Evolutionary conservation across 2,113 vertebrate species (phyloP).

Genomic region (Picathartes gymnocephalus): DNA sequence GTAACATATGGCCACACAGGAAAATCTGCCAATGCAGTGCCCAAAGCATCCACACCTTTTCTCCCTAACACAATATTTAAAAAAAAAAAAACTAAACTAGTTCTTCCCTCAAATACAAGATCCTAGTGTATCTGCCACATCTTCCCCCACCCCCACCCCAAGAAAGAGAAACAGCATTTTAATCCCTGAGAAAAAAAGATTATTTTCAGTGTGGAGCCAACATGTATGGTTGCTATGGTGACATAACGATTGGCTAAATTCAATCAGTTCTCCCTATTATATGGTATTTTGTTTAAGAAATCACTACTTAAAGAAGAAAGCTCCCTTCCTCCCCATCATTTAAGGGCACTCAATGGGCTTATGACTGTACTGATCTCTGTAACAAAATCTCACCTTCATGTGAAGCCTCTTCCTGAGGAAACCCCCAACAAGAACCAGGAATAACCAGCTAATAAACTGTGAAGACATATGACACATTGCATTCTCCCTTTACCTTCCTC

Average conservation of each 20-base stretch:
- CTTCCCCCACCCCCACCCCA: not conserved
- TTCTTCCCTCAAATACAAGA: not conserved
- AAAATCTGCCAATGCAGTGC: not conserved
- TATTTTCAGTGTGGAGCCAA: not conserved
- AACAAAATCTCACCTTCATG: not conserved
- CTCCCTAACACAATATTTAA: not conserved
- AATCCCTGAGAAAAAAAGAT: not conserved
- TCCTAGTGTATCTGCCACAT: not conserved
- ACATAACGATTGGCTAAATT: slow-evolving; percentile 26
- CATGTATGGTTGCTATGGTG: slow-evolving; percentile 51
- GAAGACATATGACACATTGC: not conserved
- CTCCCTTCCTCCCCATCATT: not conserved
- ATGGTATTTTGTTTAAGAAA: slow-evolving; percentile 35
- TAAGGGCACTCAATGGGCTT: not conserved
- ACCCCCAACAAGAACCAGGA: not conserved
- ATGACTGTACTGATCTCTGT: not conserved
- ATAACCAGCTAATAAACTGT: not conserved
- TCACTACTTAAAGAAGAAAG: not conserved
- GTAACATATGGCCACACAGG: not conserved
- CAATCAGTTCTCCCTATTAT: slow-evolving; percentile 20
- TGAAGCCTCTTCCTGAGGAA: not conserved
- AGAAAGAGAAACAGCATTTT: not conserved
- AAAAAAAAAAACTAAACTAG: not conserved
- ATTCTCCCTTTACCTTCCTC: not conserved
- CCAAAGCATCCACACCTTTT: not conserved